Evolutionary conservation across 1,140 invertebrate species (phyloP).

Genomic region (Drosophila pandora): DNA sequence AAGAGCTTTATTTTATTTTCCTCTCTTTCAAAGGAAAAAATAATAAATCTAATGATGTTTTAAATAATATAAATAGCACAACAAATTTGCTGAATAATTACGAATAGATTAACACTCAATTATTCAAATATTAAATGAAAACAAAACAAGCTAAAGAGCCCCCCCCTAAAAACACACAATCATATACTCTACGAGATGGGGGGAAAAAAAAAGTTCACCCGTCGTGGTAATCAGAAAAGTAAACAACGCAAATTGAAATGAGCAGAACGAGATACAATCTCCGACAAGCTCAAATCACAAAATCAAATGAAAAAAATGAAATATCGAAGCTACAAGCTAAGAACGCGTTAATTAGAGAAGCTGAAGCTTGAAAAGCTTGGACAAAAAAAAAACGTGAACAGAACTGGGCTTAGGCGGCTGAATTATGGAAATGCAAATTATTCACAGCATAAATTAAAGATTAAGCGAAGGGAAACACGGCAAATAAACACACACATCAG

Average conservation of each 20-base stretch:
- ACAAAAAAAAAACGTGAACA: conserved; percentile 40
- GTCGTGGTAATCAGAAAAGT: conserved; percentile 49
- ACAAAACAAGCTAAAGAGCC: conserved; percentile 52
- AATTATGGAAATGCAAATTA: conserved; percentile 52
- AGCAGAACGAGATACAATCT: conserved; percentile 49
- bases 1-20: conserved; percentile 27
- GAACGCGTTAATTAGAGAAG: conserved; percentile 62
- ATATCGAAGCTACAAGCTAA: conserved; percentile 21
- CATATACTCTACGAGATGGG: neutral
- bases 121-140: conserved; percentile 53
- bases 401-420: conserved; percentile 21
- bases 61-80: conserved; percentile 20
- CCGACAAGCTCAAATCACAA: conserved; percentile 26
- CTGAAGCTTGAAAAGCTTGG: conserved; percentile 44
- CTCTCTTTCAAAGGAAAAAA: neutral
- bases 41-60: conserved; percentile 8
- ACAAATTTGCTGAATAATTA: conserved; percentile 38
- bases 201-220: conserved; percentile 4
- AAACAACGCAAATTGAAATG: conserved; percentile 50
- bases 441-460: conserved; percentile 68
- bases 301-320: conserved; percentile 17
- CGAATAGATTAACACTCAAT: conserved; percentile 48
- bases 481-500: conserved; percentile 21
- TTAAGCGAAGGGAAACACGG: conserved; percentile 45
- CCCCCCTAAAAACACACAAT: neutral